Evolutionary conservation across 2,113 vertebrate genomes (phyloP).

Genomic region (Sula dactylatra): DNA sequence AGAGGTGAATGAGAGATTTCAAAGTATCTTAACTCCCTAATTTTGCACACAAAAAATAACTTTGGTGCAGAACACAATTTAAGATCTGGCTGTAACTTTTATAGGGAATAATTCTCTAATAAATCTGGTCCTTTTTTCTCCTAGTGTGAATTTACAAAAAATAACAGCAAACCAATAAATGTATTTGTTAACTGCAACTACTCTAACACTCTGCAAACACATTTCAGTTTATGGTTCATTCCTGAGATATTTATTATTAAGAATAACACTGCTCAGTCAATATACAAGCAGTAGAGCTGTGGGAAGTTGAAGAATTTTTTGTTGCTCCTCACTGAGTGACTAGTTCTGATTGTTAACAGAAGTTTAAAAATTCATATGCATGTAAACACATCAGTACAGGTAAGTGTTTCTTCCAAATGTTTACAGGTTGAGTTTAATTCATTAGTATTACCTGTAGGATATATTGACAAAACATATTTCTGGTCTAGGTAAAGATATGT

Average conservation of each 20-base stretch:
- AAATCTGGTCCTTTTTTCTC: background rate
- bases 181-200: background rate
- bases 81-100: background rate
- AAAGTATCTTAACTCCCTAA: conserved; percentile 30
- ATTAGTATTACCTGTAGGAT: background rate
- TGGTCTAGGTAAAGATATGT: background rate
- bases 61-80: background rate
- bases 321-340: background rate
- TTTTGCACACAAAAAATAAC: conserved; percentile 7
- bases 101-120: background rate
- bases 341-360: background rate
- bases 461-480: background rate
- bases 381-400: background rate
- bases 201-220: background rate
- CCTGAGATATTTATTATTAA: background rate
- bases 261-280: background rate
- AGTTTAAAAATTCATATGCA: background rate
- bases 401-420: background rate
- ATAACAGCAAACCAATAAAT: background rate
- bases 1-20: conserved; percentile 59
- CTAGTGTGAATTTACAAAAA: background rate
- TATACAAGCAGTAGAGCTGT: background rate
- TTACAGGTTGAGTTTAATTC: background rate
- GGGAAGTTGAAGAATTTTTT: background rate
- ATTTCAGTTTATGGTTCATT: background rate